Base-by-base conservation (phyloP, 1,140 invertebrate genomes). In the Magallana angulata region DNA sequence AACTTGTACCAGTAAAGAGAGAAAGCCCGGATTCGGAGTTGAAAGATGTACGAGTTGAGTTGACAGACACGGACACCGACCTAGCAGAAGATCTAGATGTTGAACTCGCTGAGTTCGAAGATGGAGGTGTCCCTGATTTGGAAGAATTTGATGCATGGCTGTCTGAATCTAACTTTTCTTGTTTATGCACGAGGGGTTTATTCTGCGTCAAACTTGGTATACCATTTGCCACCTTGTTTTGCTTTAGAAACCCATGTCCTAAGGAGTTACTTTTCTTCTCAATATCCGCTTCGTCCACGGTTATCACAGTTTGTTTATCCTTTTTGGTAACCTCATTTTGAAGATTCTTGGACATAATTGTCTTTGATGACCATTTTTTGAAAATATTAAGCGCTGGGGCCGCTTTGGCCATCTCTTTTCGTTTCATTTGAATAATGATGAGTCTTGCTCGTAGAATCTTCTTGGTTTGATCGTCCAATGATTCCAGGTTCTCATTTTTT, bases 261-360 rank as follows among this genome's bases (percentile, higher is more conserved):
- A 11, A 14, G 24, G 24, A 30, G 24, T 12, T 76, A 30, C 24
- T 76, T 76, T 76, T 76, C 68, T 12, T 76, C 14, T 11, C 36
- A 24, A 30, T 48, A 48, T 24, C 24, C 12, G 68, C 68, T 76
- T 76, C 68, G 24, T 76, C 68, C 1, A 76, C 68, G 36, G 18
- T 76, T 36, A 76, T 76, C 18, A 76, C 68, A 36, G 68, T 76
- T 76, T 76, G 68, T 30, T 76, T 76, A 30, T 76, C 24, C n/a
- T 68, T 68, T 68, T 18, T n/a, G 9, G 64, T 18, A 4, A 30
- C 68, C 68, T 76, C 68, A 1, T 12, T 36, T 12, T 76, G 68
- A 30, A 76, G 68, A 76, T 76, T 76, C 24, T 30, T 76, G 7
- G 68, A 76, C 24, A 76, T 24, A 11, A 12, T 30, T 3, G 68